These are phyloP conservation scores for Limanda limanda DNA, from an alignment of 2,113 vertebrate species.

Conservation along the genomic window DNA sequence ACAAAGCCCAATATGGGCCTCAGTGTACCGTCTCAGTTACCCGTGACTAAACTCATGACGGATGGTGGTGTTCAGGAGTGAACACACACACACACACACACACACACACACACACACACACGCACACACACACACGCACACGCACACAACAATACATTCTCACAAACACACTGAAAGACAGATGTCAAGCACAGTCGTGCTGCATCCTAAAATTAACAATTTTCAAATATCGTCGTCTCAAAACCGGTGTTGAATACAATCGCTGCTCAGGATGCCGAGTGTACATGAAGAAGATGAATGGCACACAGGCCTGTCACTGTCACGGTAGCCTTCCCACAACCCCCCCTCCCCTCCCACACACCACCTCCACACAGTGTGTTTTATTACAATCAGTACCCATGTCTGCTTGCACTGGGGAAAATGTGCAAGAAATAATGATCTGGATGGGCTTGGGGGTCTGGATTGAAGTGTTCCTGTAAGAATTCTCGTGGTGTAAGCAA, in stretches of 20 bases:
- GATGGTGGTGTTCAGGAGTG: not conserved
- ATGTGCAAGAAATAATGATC: slow-evolving; percentile 84
- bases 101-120: not conserved
- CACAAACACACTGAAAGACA: slow-evolving; percentile 1
- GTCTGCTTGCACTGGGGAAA: slow-evolving; percentile 82
- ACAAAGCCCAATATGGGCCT: not conserved
- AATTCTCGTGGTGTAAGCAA: slow-evolving; percentile 86
- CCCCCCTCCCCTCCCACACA: slow-evolving; percentile 9
- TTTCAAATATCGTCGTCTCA: slow-evolving; percentile 44
- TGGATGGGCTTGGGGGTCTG: slow-evolving; percentile 76
- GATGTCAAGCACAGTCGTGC: slow-evolving; percentile 2
- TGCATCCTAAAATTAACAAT: slow-evolving; percentile 24
- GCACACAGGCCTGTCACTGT: slow-evolving; percentile 56
- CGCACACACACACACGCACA: slow-evolving; percentile 71
- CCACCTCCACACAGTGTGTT: slow-evolving; percentile 69
- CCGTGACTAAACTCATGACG: not conserved
- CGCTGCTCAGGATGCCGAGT: slow-evolving; percentile 27
- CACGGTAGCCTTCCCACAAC: slow-evolving; percentile 48
- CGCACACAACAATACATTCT: not conserved
- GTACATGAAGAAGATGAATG: slow-evolving; percentile 68
- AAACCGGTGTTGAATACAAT: slow-evolving; percentile 11
- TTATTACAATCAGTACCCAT: slow-evolving; percentile 82
- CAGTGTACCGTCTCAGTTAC: not conserved
- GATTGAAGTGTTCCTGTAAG: slow-evolving; percentile 86
- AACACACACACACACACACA: slow-evolving; percentile 70